Conservation (phyloP, 2,888 invertebrate species). For the Linyphia triangularis region DNA sequence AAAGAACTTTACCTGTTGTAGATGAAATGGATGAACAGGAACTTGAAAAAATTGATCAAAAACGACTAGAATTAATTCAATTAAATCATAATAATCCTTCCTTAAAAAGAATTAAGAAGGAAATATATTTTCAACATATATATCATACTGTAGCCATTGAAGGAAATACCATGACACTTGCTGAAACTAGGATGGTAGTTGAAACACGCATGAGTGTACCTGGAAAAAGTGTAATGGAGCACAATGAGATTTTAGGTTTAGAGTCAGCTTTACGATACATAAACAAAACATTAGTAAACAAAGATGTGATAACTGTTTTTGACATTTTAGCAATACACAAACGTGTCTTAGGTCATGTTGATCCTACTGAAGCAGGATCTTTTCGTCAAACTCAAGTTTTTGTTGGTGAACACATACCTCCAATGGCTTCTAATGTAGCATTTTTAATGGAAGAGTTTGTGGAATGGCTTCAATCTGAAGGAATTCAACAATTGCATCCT, state of each 20-base stretch:
- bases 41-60: constrained; percentile 89
- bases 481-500: constrained; percentile 91
- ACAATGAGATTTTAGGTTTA: constrained; percentile 92
- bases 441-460: constrained; percentile 91
- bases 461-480: constrained; percentile 93
- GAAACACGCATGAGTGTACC: constrained; percentile 90
- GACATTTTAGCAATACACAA: constrained; percentile 96
- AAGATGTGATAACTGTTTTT: constrained; percentile 88
- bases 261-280: constrained; percentile 97
- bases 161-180: constrained; percentile 96
- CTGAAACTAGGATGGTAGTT: constrained; percentile 93
- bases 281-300: constrained; percentile 83
- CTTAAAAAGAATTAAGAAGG: constrained; percentile 92
- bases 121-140: constrained; percentile 86
- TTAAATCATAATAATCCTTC: constrained; percentile 90
- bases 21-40: constrained; percentile 91
- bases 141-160: constrained; percentile 98
- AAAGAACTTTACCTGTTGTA: constrained; percentile 90
- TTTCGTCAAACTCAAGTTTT: constrained; percentile 94
- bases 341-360: constrained; percentile 95
- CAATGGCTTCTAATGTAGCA: constrained; percentile 89
- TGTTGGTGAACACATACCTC: constrained; percentile 96
- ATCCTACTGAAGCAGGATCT: constrained; percentile 93
- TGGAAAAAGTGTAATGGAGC: constrained; percentile 96
- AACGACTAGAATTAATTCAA: constrained; percentile 88